phyloP scores from a whole-genome alignment of 1,140 invertebrate genomes.

The Caerostris darwini region DNA sequence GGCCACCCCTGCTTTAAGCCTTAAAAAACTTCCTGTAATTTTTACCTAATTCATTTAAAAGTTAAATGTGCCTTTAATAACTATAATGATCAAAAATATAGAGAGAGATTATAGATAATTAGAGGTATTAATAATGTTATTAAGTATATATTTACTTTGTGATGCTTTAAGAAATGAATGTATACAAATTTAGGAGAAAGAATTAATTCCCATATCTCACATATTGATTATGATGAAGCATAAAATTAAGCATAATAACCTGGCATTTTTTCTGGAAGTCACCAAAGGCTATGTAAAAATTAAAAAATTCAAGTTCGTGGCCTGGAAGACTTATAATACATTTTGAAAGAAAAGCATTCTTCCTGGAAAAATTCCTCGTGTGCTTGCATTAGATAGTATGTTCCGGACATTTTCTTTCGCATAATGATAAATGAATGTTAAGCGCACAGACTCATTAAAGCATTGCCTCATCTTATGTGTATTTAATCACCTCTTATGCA shows the following conservation, averaged over 20 bases:
- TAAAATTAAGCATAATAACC: slow-evolving; percentile 34
- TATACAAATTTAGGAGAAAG: background rate
- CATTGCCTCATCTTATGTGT: slow-evolving; percentile 23
- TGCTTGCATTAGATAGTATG: slow-evolving; percentile 55
- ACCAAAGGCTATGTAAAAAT: background rate
- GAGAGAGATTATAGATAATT: too few relatives aligned
- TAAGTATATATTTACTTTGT: too few relatives aligned
- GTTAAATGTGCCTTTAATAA: background rate
- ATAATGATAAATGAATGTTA: slow-evolving; percentile 51
- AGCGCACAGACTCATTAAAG: slow-evolving; percentile 56
- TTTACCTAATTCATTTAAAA: background rate
- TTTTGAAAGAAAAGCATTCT: background rate
- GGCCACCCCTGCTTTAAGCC: too few relatives aligned
- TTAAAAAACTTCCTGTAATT: too few relatives aligned
- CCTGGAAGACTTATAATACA: background rate
- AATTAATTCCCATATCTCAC: too few relatives aligned
- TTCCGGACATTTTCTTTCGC: slow-evolving; percentile 48
- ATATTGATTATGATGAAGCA: slow-evolving; percentile 8
- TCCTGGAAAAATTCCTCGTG: background rate
- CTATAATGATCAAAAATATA: slow-evolving; percentile 10
- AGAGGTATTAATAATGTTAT: too few relatives aligned
- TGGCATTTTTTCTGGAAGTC: background rate
- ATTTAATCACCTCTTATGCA: slow-evolving; percentile 55
- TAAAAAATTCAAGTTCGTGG: slow-evolving; percentile 17
- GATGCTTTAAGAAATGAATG: background rate